Base-by-base conservation (phyloP, 2,888 invertebrate species). In the Tuta absoluta region DNA sequence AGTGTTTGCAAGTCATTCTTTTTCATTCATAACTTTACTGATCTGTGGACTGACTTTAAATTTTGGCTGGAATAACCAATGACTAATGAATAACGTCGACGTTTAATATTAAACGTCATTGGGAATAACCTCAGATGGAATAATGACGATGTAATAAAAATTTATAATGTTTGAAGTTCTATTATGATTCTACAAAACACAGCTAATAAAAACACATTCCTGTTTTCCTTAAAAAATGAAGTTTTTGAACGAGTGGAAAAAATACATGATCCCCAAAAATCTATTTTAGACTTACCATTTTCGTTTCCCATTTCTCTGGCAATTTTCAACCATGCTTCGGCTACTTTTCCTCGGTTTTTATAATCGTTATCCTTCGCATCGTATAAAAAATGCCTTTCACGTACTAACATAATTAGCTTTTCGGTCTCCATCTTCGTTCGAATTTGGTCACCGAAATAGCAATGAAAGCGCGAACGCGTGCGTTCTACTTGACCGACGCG, bases 351-450 rank as follows among this genome's bases (percentile, higher is more conserved):
- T 10, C 71, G 68, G 63, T 67, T 64, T 68, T 70, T 71, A 33
- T 70, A 68, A 19, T 66, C 58, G n/a, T 59, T 53, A 61, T 71
- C 62, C 49, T 28, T 72, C 49, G 63, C 33, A 64, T 68, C 71
- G 38, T 68, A 71, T 17, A 71, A 19, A n/a, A 45, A 45, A 45
- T 17, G 14, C 45, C 45, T 53, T 62, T 62, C 53, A 28, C 53
- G 51, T 51, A 62, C 62, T 53, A 62, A 62, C 53, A 51, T 38
- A 62, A 62, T 62, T 53, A 62, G 23, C 53, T 62, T 62, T 53
- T 62, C 62, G 38, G 45, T 45, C n/a, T 45, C 17, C 45, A 45
- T 45, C 2, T 14, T 17, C n/a, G 45, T 17, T 14, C 17, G 23
- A 19, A 41, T 49, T 10, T 33, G 48, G 17, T 48, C 62, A 21